Evolutionary conservation across 2,113 vertebrate genomes (phyloP), one percentile per base, ranked within the genome.

Genomic region (Melanostigma gelatinosum): DNA sequence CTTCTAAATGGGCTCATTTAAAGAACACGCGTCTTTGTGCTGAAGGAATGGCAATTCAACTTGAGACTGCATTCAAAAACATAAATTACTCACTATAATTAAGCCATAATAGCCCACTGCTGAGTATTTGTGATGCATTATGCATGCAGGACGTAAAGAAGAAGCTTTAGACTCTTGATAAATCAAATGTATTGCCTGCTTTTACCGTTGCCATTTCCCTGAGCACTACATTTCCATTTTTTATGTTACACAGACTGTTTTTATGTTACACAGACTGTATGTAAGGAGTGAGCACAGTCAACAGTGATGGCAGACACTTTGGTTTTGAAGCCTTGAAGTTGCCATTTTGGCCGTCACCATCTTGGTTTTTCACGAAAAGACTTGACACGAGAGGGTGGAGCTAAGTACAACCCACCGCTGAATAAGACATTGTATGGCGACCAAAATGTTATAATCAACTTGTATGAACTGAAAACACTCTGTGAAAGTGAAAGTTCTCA

Each of bases 1-100:
- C 58, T 62, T 52, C 40, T 29, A 4, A 66, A 80, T 58, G 54
- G 40, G 38, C 61, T 54, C n/a, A 24, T 44, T 75, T 38, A 16
- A 50, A 38, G 34, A 42, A 63, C 27, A 27, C 1, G 29, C 60
- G 12, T 48, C 27, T 57, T 32, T 61, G 60, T 40, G 40, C 42
- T 27, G 13, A 22, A 55, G 34, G 52, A 10, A 42, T 46, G 27
- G 22, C 48, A 44, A 63, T 70, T 63, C 32, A 24, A 75, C 8
- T 8, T 60, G 9, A 27, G 38, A 34, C 48, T 66, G 62, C 32
- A 66, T 40, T 27, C 27, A 38, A 61, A 50, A 69, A 57, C 6
- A 10, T 50, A 38, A 27, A 62, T 38, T 38, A 42, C 29, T 48
- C 38, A 50, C 20, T 16, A 18, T 66, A 60, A 36, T 52, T 73